These are phyloP conservation scores for Pandemis corylana DNA, from an alignment of 2,888 invertebrate species.

Conservation along the genomic window DNA sequence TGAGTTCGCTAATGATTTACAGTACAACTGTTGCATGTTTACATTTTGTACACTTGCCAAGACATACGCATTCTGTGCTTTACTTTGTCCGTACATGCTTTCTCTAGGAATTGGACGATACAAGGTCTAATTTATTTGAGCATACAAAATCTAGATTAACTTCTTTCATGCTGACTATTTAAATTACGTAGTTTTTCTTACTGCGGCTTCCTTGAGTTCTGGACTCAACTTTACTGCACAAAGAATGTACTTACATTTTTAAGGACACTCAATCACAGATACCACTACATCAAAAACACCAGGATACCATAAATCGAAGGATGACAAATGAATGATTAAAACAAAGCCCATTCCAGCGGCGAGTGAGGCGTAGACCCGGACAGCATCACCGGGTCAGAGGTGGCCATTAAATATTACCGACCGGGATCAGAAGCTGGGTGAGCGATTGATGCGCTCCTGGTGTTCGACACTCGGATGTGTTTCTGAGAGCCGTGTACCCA, in stretches of 20 bases:
- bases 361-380: conserved; percentile 13
- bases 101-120: no score
- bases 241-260: neutral
- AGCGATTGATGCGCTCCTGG: conserved; percentile 53
- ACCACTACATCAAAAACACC: conserved; percentile 6
- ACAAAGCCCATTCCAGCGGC: conserved; percentile 36
- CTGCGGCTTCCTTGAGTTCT: no score
- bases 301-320: conserved; percentile 32
- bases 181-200: no score
- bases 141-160: no score
- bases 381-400: conserved; percentile 46
- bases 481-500: conserved; percentile 1
- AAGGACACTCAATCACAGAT: neutral
- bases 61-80: no score
- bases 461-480: conserved; percentile 46
- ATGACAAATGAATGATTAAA: conserved; percentile 41
- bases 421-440: conserved; percentile 51
- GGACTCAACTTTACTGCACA: no score
- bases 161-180: no score
- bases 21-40: neutral
- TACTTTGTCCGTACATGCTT: no score
- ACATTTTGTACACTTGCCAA: neutral
- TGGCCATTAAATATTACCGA: conserved; percentile 54
- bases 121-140: no score
- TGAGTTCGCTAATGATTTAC: neutral